phyloP scores from a whole-genome alignment of 2,113 vertebrate genomes.

The Hemiscyllium ocellatum region DNA sequence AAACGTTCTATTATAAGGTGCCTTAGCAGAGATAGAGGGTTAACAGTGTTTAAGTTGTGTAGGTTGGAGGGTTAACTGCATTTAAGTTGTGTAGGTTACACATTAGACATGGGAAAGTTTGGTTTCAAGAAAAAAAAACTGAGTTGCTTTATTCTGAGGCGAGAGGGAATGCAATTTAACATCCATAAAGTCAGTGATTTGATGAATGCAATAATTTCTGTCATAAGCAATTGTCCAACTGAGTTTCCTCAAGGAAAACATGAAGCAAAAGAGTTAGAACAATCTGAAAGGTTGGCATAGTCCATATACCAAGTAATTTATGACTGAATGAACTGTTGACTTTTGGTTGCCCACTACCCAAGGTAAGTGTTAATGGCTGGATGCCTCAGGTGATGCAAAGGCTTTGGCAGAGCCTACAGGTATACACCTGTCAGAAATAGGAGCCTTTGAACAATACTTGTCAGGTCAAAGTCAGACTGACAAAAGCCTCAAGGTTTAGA shows the following conservation, averaged over 20 bases:
- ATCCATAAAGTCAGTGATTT: not conserved
- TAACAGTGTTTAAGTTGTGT: not conserved
- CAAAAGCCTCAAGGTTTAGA: constrained; percentile 23
- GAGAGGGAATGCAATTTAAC: not conserved
- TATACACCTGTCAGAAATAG: constrained; percentile 7
- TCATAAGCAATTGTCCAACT: not conserved
- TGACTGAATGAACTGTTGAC: not conserved
- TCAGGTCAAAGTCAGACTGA: constrained; percentile 21
- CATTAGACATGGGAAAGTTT: not conserved
- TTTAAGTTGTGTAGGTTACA: not conserved
- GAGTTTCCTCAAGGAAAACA: not conserved
- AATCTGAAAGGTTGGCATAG: not conserved
- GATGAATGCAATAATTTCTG: not conserved
- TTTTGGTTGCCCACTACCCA: constrained; percentile 13
- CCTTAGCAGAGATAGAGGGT: not conserved
- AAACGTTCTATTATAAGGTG: not conserved
- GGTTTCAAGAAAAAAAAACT: not conserved
- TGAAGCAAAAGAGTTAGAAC: not conserved
- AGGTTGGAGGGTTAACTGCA: not conserved
- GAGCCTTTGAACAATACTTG: not conserved
- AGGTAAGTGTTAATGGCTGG: not conserved
- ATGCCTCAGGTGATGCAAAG: not conserved
- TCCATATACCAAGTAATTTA: not conserved
- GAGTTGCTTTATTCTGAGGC: not conserved
- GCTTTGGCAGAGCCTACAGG: not conserved